Percentiles rank a stretch among this genome's conserved stretches.
Conservation (phyloP, 2,797 vertebrate genomes). For the Arnoldichthys spilopterus region DNA sequence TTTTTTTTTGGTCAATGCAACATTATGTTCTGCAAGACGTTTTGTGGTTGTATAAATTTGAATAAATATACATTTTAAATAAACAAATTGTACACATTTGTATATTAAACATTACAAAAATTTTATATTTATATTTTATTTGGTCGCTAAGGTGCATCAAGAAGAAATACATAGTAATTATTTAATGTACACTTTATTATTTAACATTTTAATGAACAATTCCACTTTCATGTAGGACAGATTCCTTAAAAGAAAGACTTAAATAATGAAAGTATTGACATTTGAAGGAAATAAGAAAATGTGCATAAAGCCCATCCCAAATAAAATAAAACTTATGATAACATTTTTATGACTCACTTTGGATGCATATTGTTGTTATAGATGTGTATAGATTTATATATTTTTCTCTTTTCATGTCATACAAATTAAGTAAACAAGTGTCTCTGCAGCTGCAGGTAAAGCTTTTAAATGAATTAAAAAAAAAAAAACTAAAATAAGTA, state of each 20-base stretch:
- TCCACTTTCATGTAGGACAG: slow-evolving; percentile 67
- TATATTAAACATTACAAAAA: no score
- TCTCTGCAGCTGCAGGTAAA: slow-evolving; percentile 62
- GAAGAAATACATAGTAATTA: slow-evolving; percentile 7
- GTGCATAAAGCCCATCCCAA: slow-evolving; percentile 74
- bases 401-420: slow-evolving; percentile 62
- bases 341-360: slow-evolving; percentile 17
- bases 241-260: slow-evolving; percentile 64
- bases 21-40: no score
- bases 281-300: slow-evolving; percentile 65
- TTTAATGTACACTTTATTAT: slow-evolving; percentile 56
- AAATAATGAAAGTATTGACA: slow-evolving; percentile 63
- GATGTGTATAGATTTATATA: slow-evolving; percentile 23
- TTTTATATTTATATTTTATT: no score
- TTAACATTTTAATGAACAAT: slow-evolving; percentile 70
- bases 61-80: no score
- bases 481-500: background rate
- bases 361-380: background rate
- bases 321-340: slow-evolving; percentile 59
- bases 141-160: background rate
- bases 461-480: slow-evolving; percentile 44
- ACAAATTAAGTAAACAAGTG: slow-evolving; percentile 71
- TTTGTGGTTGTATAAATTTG: no score
- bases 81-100: no score
- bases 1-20: no score